phyloP scores from a whole-genome alignment of 2,113 vertebrate genomes.

The Myxocyprinus asiaticus region DNA sequence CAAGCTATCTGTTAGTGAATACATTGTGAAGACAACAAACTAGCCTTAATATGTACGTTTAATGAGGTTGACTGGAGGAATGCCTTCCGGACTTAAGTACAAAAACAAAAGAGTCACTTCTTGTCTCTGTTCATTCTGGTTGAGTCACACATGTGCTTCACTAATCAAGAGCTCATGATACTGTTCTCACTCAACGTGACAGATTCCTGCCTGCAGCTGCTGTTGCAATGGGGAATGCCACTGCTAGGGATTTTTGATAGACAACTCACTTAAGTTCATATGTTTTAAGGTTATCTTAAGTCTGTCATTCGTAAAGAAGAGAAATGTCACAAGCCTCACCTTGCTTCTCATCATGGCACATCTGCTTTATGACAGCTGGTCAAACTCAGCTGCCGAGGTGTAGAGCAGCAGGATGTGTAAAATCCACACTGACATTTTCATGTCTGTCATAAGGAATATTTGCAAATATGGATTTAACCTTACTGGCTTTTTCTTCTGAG shows the following conservation, averaged over 20 bases:
- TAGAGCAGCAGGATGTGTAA: too few relatives aligned
- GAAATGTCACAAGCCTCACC: constrained; percentile 18
- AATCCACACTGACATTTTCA: too few relatives aligned
- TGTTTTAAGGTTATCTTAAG: not conserved
- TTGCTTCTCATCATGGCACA: not conserved
- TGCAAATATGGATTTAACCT: too few relatives aligned
- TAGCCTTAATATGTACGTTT: not conserved
- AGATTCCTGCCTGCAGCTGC: constrained; percentile 39
- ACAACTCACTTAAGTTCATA: constrained; percentile 4
- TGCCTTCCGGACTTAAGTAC: not conserved
- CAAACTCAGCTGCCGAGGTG: too few relatives aligned
- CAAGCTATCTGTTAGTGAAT: not conserved
- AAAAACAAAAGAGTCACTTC: not conserved
- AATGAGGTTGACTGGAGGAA: constrained; percentile 10
- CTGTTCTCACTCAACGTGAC: constrained; percentile 36
- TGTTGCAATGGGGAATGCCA: not conserved
- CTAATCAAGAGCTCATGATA: constrained; percentile 37
- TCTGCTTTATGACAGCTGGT: not conserved
- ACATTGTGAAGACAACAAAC: not conserved
- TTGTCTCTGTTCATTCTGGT: not conserved
- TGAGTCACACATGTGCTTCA: constrained; percentile 19
- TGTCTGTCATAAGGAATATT: too few relatives aligned
- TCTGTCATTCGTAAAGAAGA: not conserved
- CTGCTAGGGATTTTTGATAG: constrained; percentile 27
- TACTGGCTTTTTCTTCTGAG: too few relatives aligned